Evolutionary conservation across 2,113 vertebrate species (phyloP).

Genomic region (Cinclus cinclus): DNA sequence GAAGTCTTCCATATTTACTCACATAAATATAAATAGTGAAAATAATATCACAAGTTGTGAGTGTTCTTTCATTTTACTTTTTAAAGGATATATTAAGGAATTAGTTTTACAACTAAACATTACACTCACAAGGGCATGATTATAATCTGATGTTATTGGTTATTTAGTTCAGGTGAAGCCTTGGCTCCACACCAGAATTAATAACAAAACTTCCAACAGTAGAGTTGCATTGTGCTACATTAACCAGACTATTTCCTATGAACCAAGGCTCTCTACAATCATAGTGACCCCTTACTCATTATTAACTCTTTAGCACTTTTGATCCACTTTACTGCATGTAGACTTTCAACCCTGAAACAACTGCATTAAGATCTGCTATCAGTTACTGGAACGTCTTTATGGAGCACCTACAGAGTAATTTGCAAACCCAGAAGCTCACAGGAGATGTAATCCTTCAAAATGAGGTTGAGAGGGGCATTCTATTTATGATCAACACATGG

Average conservation of each 20-base stretch:
- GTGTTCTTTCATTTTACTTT: neutral
- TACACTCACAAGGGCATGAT: neutral
- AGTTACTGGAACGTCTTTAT: neutral
- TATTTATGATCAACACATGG: neutral
- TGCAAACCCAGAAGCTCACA: neutral
- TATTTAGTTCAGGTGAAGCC: neutral
- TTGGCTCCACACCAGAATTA: neutral
- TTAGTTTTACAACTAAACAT: neutral
- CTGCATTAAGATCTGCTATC: neutral
- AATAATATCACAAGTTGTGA: neutral
- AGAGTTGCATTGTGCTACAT: neutral
- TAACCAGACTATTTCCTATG: neutral
- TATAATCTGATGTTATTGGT: neutral
- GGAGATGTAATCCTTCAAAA: neutral
- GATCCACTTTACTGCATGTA: neutral
- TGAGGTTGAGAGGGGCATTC: accelerated
- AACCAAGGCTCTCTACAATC: neutral
- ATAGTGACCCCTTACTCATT: neutral
- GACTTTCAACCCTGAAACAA: neutral
- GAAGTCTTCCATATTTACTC: neutral
- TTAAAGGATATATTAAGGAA: neutral
- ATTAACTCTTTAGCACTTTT: neutral
- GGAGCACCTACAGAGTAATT: neutral
- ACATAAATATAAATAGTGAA: neutral
- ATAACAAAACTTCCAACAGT: neutral